Conservation (phyloP, 2,797 vertebrate species). For the Macropus fuliginosus region DNA sequence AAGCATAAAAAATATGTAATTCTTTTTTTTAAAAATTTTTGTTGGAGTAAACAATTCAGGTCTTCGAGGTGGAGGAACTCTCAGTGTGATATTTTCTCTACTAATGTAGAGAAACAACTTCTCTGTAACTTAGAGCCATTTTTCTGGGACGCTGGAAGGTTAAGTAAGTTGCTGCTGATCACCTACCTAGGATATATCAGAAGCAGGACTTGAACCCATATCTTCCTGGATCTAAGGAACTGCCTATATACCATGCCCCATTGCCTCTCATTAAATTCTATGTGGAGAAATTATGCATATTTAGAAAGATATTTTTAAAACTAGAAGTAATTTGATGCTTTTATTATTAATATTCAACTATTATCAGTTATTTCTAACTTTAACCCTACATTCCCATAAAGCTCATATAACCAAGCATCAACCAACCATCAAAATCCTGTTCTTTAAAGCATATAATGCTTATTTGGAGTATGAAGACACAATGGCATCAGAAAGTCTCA, state of each 20-base stretch:
- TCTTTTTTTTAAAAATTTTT: background rate
- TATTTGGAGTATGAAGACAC: background rate
- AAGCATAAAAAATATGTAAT: background rate
- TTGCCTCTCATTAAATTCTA: background rate
- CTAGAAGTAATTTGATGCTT: conserved; percentile 4
- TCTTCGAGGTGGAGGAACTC: background rate
- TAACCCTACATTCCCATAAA: background rate
- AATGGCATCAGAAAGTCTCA: background rate
- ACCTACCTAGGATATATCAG: background rate
- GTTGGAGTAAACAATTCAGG: background rate
- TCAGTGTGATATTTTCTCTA: background rate
- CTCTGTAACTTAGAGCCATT: background rate
- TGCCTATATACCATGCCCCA: background rate
- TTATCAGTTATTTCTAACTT: conserved; percentile 29
- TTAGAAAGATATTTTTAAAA: background rate
- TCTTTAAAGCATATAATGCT: background rate
- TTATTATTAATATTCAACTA: conserved; percentile 36
- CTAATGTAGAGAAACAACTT: background rate
- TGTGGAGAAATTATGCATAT: conserved; percentile 12
- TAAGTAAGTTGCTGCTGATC: background rate
- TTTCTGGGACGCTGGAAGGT: background rate
- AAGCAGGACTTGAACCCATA: background rate
- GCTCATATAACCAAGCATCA: background rate
- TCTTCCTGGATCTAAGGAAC: background rate
- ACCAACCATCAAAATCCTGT: background rate